Evolutionary conservation across 2,797 vertebrate genomes (phyloP), one percentile per base, ranked within the genome.

Genomic region (Fistularia tabacaria): DNA sequence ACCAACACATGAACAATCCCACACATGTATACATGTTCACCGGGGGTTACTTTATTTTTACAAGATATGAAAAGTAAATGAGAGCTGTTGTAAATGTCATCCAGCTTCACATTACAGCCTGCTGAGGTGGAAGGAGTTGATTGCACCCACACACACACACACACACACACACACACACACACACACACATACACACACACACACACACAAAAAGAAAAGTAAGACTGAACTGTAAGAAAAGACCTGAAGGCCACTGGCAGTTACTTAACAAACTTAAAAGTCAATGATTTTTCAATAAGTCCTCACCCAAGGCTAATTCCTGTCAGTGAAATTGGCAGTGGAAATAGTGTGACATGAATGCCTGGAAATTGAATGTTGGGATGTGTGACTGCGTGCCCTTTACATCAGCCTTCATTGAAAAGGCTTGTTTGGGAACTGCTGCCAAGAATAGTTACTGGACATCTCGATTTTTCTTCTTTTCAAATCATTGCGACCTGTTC

Each of bases 241-340:
- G 73, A 72, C 70, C 80, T 57, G 71, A 76, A 83, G 81, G 85
- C 83, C 77, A 80, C 62, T 66, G 72, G 77, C 74, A 71, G 79
- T 87, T 85, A 84, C 76, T 88, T 87, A 88, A 83, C 75, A 77
- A 81, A 81, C 76, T 77, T 86, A 89, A 89, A 89, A 89, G 88
- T 87, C 86, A 88, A 80, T 38, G 81, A 79, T 87, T 90, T 86
- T 88, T 85, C 85, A 86, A 85, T 86, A 90, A 84, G 72, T 74
- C 74, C 61, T 77, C 41, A 74, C 88, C 78, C 81, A 73, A 80
- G 81, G 86, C 83, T 81, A 74, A 72, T 78, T 76, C 70, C 74
- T 74, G 79, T 79, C 84, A 83, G 43, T 51, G 56, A 42, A 59
- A 81, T 68, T 78, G 70, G 54, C 70, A 66, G 5, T 42, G 64